Percentiles rank a stretch among this genome's conserved stretches.
Evolutionary conservation across 2,113 vertebrate species (phyloP).

Genomic region (Rhynchomys soricoides): DNA sequence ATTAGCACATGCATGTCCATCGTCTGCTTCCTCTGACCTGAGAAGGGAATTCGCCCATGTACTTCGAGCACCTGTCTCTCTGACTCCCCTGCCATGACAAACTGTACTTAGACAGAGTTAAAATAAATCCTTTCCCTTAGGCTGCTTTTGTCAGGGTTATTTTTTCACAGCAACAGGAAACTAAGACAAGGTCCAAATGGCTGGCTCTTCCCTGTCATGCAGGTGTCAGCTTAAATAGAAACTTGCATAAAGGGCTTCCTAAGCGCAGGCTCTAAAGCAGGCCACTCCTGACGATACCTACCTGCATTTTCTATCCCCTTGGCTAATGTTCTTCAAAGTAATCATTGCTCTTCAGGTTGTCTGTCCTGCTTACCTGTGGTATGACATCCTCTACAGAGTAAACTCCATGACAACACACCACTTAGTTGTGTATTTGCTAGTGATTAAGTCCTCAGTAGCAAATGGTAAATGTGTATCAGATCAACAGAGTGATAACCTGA

Average conservation of each 20-base stretch:
- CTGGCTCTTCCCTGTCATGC: not conserved
- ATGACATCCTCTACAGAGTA: slow-evolving; percentile 23
- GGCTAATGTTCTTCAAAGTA: not conserved
- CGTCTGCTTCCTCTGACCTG: too few relatives aligned
- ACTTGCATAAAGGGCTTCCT: not conserved
- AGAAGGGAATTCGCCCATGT: not conserved
- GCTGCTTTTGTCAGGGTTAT: not conserved
- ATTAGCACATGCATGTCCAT: not conserved
- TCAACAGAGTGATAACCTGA: not conserved
- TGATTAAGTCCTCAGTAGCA: not conserved
- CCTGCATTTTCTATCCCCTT: not conserved
- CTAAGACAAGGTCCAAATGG: not conserved
- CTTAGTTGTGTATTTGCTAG: not conserved
- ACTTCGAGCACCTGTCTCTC: not conserved
- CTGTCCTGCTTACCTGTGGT: not conserved
- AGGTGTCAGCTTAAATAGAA: not conserved
- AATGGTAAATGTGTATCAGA: slow-evolving; percentile 1
- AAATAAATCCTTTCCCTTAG: not conserved
- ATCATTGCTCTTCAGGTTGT: not conserved
- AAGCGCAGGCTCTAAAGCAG: not conserved
- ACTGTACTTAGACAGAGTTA: not conserved
- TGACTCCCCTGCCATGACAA: not conserved
- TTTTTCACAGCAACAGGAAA: not conserved
- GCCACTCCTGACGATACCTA: not conserved
- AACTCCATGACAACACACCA: not conserved